These are phyloP conservation scores for Melangyna quadrimaculata DNA, from an alignment of 2,888 invertebrate species.

Conservation along the genomic window DNA sequence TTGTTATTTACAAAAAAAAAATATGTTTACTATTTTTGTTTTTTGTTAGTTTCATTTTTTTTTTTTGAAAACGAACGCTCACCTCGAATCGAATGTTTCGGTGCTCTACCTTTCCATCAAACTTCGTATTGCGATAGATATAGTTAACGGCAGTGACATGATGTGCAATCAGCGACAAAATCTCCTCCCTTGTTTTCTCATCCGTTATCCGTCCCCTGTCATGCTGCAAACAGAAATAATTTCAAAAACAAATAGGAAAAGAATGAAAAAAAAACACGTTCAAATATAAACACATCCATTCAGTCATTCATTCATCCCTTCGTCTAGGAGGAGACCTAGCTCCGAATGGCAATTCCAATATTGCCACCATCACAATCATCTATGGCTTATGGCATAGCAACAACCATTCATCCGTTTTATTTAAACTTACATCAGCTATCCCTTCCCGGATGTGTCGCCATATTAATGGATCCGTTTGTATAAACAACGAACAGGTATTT, in stretches of 20 bases:
- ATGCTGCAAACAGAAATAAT: conserved; percentile 82
- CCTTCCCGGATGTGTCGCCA: conserved; percentile 96
- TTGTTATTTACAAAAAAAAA: neutral
- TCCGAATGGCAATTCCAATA: conserved; percentile 6
- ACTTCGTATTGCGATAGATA: conserved; percentile 96
- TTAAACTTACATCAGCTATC: conserved; percentile 87
- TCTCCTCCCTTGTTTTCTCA: conserved; percentile 97
- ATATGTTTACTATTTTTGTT: neutral
- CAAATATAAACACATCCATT: conserved; percentile 12
- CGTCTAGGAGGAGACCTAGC: neutral
- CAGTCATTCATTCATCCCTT: neutral
- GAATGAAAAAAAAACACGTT: conserved; percentile 30
- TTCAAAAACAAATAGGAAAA: conserved; percentile 49
- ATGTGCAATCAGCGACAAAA: conserved; percentile 97
- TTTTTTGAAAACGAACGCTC: conserved; percentile 63
- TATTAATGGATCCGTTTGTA: conserved; percentile 98
- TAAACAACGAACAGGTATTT: conserved; percentile 96
- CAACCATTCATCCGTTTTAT: conserved; percentile 63
- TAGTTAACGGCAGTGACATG: conserved; percentile 99
- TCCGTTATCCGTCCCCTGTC: conserved; percentile 87
- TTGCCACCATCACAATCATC: neutral
- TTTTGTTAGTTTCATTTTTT: too few species aligned
- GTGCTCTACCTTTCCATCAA: conserved; percentile 94
- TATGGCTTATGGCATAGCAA: neutral
- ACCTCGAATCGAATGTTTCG: conserved; percentile 98